Conservation (phyloP, 2,888 invertebrate species). For the Eurytoma adleriae region DNA sequence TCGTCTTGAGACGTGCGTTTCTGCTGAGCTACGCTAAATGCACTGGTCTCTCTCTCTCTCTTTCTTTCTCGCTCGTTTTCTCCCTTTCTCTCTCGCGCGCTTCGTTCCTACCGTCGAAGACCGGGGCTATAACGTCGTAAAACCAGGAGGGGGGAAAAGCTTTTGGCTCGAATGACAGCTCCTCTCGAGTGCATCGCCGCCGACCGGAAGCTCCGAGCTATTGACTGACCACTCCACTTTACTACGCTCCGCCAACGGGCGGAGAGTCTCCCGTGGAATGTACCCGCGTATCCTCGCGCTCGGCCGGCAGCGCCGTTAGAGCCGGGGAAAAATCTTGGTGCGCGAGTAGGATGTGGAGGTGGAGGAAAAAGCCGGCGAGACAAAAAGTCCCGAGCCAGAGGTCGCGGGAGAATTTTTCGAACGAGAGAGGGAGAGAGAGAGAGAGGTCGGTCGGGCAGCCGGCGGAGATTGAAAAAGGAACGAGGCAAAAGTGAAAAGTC, state of each 20-base stretch:
- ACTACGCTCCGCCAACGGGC: conserved; percentile 63
- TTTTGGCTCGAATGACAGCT: conserved; percentile 73
- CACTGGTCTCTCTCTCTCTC: conserved; percentile 20
- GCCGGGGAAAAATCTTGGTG: not conserved
- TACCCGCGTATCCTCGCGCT: conserved; percentile 41
- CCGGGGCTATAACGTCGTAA: conserved; percentile 69
- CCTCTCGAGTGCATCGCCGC: conserved; percentile 69
- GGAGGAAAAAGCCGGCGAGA: not conserved
- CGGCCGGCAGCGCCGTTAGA: conserved; percentile 1
- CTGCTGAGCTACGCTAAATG: conserved; percentile 53
- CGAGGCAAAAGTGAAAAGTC: conserved; percentile 46
- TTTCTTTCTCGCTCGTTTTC: not conserved
- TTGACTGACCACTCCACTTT: conserved; percentile 74
- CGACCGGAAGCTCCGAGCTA: conserved; percentile 70
- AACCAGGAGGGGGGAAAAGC: conserved; percentile 65
- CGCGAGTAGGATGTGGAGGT: not conserved
- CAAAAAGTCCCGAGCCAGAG: conserved; percentile 9
- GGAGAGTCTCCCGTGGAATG: conserved; percentile 55
- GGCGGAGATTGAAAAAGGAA: conserved; percentile 26
- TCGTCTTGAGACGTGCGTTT: conserved; percentile 47
- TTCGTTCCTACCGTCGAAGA: no score
- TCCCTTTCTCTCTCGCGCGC: no score
- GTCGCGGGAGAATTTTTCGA: not conserved
- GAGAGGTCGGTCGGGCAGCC: not conserved
- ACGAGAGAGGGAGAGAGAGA: conserved; percentile 2